Evolutionary conservation across 2,888 invertebrate genomes (phyloP), one percentile per base, ranked within the genome.

Genomic region (Temnothorax ravouxi): DNA sequence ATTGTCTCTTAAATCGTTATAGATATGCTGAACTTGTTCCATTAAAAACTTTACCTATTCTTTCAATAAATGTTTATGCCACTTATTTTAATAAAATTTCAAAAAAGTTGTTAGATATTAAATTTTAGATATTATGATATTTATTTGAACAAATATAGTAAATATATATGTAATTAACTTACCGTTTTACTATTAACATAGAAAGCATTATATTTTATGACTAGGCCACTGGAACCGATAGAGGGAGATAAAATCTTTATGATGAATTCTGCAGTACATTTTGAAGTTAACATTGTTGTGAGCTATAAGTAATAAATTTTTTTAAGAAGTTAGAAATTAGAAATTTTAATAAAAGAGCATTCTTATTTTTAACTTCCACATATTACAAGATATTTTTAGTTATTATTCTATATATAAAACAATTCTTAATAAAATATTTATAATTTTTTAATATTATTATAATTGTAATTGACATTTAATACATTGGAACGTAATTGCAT

Each of bases 31-130:
- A 18, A 77, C 0, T n/a, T 66, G 50, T 54, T 67, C n/a, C 52
- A 77, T 52, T 41, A 77, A 54, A n/a, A 13, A 15, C 11, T 25
- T 77, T 41, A 77, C 2, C 76, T 77, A 5, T 66, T 5, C 2
- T 47, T 34, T 52, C 9, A 66, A 54, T 9, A 66, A 54, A 4
- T 6, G 41, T 15, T 54, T 66, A 66, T 44, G 9, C 8, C 21
- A 74, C 4, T 59, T 72, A 41, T 61, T 5, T 47, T 44, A 8
- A 0, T 25, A 47, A 61, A 61, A 6, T 59, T 29, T 11, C 3
- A 15, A 74, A 29, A 59, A 8, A n/a, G n/a, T 29, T 50, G 3
- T n/a, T 15, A 52, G 9, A 2, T 34, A 59, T n/a, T 4, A 25
- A 9, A 6, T 47, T 25, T 18, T 29, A 29, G 25, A 66, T 21